Evolutionary conservation across 2,113 vertebrate species (phyloP).

Genomic region (Pelecanus crispus): DNA sequence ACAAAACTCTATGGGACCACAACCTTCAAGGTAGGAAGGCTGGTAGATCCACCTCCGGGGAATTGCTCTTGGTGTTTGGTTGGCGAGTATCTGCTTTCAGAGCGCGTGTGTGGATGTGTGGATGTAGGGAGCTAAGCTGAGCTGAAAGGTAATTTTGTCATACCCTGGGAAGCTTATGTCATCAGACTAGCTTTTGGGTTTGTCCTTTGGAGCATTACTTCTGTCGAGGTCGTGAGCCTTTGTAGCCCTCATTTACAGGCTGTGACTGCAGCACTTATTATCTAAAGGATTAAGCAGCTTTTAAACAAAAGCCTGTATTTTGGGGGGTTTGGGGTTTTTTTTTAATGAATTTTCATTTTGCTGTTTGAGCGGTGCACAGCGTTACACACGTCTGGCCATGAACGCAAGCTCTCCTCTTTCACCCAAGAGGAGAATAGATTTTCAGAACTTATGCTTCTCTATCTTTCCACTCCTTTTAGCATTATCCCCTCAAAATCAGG

Average conservation of each 20-base stretch:
- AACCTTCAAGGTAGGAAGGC: conserved; percentile 87
- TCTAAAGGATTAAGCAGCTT: background rate
- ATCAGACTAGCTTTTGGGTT: background rate
- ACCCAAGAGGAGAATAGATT: background rate
- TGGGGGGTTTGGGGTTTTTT: background rate
- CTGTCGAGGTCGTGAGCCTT: accelerated
- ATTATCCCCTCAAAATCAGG: background rate
- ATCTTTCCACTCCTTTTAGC: background rate
- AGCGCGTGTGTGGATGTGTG: accelerated
- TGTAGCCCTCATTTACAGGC: background rate
- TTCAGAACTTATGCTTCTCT: background rate
- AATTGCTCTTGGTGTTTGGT: too few relatives aligned
- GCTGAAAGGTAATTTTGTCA: background rate
- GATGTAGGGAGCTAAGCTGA: background rate
- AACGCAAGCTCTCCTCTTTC: background rate
- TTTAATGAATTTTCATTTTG: background rate
- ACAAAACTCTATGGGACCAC: conserved; percentile 95
- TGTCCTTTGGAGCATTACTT: background rate
- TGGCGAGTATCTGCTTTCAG: background rate
- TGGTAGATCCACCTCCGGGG: background rate
- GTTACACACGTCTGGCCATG: background rate
- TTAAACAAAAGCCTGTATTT: background rate
- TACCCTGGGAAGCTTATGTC: background rate
- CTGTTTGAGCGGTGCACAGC: accelerated
- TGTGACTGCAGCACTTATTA: background rate